Evolutionary conservation across 2,797 vertebrate species (phyloP).

Genomic region (Semaprochilodus insignis): DNA sequence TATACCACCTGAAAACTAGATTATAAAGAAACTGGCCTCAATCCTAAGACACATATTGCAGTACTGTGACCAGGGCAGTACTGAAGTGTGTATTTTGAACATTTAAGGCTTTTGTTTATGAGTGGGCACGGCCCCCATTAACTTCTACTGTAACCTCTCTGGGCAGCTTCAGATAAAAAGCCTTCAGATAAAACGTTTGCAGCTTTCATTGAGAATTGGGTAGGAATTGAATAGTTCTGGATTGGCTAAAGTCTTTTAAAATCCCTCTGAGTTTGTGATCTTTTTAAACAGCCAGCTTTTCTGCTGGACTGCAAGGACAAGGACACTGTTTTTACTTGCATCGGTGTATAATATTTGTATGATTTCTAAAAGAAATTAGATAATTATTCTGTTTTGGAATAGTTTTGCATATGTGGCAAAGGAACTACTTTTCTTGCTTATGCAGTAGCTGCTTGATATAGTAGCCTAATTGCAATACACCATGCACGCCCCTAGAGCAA

Average conservation of each 20-base stretch:
- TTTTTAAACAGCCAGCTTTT: background rate
- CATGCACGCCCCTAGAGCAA: too few species aligned
- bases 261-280: background rate
- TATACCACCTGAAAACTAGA: too few species aligned
- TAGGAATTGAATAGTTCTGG: background rate
- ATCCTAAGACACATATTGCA: background rate
- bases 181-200: background rate
- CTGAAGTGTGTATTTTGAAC: background rate
- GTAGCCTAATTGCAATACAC: too few species aligned
- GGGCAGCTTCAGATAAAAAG: background rate
- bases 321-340: too few species aligned
- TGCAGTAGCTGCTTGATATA: too few species aligned
- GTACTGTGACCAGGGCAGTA: background rate
- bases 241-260: background rate
- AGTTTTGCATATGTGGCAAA: too few species aligned
- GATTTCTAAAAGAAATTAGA: too few species aligned
- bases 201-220: background rate
- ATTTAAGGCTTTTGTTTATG: constrained; percentile 1
- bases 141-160: background rate
- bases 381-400: too few species aligned
- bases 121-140: background rate
- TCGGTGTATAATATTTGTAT: too few species aligned
- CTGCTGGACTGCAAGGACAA: background rate
- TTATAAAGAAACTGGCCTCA: background rate
- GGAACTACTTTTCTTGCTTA: too few species aligned